Percentiles rank a stretch among this genome's conserved stretches.
Evolutionary conservation across 2,797 vertebrate genomes (phyloP).

Genomic region (Poecilia velifera): DNA sequence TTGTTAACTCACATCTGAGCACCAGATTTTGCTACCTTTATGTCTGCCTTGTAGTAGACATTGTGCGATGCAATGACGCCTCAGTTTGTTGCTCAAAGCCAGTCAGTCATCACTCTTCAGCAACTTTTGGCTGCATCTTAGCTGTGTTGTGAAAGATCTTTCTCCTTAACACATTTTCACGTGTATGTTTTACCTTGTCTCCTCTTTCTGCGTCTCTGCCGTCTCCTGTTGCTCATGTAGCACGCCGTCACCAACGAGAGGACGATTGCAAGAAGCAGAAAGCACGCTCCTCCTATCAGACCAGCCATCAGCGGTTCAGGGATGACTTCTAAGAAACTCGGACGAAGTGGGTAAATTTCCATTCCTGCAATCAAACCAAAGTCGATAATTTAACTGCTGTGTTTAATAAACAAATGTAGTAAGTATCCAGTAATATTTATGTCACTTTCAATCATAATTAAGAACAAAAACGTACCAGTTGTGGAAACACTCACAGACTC

Average conservation of each 20-base stretch:
- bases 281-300: constrained; percentile 91
- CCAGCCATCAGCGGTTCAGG: constrained; percentile 91
- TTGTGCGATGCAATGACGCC: neutral
- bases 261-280: constrained; percentile 89
- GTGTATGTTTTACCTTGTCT: constrained; percentile 72
- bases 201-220: constrained; percentile 73
- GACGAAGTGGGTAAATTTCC: constrained; percentile 89
- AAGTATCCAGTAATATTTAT: constrained; percentile 4
- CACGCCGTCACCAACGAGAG: constrained; percentile 90
- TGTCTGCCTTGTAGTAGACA: neutral
- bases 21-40: neutral
- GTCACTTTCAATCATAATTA: neutral
- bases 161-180: neutral
- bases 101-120: neutral
- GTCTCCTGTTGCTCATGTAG: constrained; percentile 87
- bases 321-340: constrained; percentile 86
- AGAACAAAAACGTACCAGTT: constrained; percentile 76
- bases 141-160: neutral
- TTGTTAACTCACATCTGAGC: neutral
- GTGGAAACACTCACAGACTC: constrained; percentile 90
- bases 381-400: neutral
- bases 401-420: neutral
- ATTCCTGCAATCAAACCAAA: constrained; percentile 81
- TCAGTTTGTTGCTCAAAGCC: neutral
- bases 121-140: neutral